These are phyloP conservation scores for Stichodactyla mertensii DNA, from an alignment of 64 coral and sea anemone species.

Conservation along the genomic window DNA sequence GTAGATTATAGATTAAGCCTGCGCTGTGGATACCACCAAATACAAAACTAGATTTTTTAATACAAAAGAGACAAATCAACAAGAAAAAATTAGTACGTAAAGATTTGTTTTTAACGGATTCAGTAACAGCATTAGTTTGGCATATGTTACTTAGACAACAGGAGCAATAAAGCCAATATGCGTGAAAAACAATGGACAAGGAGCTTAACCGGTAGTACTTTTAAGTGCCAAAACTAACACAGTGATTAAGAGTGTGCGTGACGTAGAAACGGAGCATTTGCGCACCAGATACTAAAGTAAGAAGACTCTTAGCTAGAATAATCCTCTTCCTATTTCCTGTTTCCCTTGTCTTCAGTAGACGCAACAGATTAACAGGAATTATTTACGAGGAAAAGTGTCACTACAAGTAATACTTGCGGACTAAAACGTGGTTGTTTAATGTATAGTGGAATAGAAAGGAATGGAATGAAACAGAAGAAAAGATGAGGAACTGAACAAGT, in stretches of 20 bases:
- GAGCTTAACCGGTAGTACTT: neutral
- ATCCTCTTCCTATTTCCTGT: neutral
- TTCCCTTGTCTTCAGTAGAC: neutral
- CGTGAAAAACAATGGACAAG: neutral
- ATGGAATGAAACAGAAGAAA: neutral
- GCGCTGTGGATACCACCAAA: too few relatives aligned
- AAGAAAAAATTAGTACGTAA: too few relatives aligned
- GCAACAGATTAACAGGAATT: neutral
- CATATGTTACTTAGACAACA: too few relatives aligned
- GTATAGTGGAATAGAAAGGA: neutral
- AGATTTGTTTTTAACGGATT: too few relatives aligned
- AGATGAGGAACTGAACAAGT: neutral
- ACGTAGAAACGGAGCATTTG: neutral
- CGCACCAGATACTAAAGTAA: neutral
- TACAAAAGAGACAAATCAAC: too few relatives aligned
- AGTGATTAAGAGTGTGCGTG: neutral
- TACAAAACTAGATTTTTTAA: too few relatives aligned
- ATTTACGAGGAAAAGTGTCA: neutral
- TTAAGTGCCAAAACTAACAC: neutral
- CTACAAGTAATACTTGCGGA: neutral
- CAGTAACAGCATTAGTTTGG: too few relatives aligned
- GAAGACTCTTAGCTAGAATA: neutral
- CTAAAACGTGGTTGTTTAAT: neutral
- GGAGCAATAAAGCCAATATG: neutral
- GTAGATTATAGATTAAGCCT: too few relatives aligned